These are phyloP conservation scores for Sycophila sp. DNA, from an alignment of 1,140 invertebrate species.

Conservation along the genomic window DNA sequence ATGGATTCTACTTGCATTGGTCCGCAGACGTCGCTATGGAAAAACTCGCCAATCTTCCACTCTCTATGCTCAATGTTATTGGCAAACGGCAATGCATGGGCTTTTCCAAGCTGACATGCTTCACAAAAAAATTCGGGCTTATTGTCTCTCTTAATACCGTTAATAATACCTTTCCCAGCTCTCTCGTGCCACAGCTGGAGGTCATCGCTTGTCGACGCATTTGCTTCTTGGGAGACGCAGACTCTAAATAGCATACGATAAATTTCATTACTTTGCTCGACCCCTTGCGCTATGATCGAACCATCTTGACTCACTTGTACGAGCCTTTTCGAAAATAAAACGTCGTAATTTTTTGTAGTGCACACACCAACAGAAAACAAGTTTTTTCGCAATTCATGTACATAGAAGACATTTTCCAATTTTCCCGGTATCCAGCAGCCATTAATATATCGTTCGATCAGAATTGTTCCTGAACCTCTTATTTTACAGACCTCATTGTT, in stretches of 20 bases:
- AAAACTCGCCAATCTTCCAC: slow-evolving; percentile 14
- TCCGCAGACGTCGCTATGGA: slow-evolving; percentile 50
- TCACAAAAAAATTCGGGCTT: slow-evolving; percentile 22
- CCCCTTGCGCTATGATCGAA: not conserved
- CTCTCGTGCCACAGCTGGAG: slow-evolving; percentile 27
- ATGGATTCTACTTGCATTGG: slow-evolving; percentile 45
- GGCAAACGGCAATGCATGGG: slow-evolving; percentile 22
- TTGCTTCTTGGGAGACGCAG: not conserved
- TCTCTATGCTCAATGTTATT: not conserved
- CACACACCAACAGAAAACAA: slow-evolving; percentile 33
- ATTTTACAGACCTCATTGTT: slow-evolving; percentile 16
- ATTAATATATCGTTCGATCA: slow-evolving; percentile 25
- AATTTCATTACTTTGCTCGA: slow-evolving; percentile 18
- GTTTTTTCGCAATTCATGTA: slow-evolving; percentile 26
- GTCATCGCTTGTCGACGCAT: not conserved
- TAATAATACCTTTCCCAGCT: slow-evolving; percentile 8
- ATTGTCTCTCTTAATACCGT: not conserved
- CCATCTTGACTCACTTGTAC: not conserved
- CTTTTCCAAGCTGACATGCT: slow-evolving; percentile 14
- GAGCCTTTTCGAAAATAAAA: not conserved
- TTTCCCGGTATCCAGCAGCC: not conserved
- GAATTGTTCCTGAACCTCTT: slow-evolving; percentile 20
- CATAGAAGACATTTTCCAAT: slow-evolving; percentile 31
- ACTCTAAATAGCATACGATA: slow-evolving; percentile 30
- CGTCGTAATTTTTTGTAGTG: not conserved